Base-by-base conservation (phyloP, 2,888 invertebrate species). In the Dascillus cervinus region DNA sequence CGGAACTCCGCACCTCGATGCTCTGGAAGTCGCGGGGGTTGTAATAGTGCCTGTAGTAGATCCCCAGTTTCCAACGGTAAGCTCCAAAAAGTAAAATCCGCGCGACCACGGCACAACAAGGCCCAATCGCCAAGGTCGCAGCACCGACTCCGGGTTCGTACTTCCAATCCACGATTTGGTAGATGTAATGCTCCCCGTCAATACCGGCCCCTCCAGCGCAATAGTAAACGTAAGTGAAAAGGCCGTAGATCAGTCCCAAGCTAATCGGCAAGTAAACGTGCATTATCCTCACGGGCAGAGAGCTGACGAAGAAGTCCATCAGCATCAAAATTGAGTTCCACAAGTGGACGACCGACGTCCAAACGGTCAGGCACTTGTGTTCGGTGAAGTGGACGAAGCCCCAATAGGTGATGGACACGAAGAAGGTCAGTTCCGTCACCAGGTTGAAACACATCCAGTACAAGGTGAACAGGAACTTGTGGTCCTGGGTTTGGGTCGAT, bases 301-400 rank as follows among this genome's bases (percentile, higher is more conserved):
- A 25, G n/a, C 22, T 28, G 11, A 44, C 26, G 23, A 36, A 32
- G 23, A 40, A 28, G 21, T 44, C 44, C 23, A 38, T 42, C 10
- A 40, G 13, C 5, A 38, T 11, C 11, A 44, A 13, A 1, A 39
- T 11, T 2, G 32, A 22, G n/a, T 34, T 36, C 41, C 41, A 44
- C 4, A 44, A 9, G 26, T 44, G 44, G 26, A 39, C 6, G n/a
- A 31, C 10, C 13, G 15, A 11, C 1, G 26, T 26, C 19, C 4
- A 20, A 14, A 10, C 12, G 8, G 11, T 8, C 2, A 26, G 3
- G 3, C 12, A 9, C 3, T 8, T 2, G 6, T 24, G 6, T 11
- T 26, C 32, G n/a, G 9, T 26, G 3, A 13, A n/a, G 38, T 28
- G 6, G 6, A 42, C 32, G 19, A 44, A 12, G 1, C 22, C 20